Evolutionary conservation across 1,140 invertebrate genomes (phyloP).

Genomic region (Orius laevigatus): DNA sequence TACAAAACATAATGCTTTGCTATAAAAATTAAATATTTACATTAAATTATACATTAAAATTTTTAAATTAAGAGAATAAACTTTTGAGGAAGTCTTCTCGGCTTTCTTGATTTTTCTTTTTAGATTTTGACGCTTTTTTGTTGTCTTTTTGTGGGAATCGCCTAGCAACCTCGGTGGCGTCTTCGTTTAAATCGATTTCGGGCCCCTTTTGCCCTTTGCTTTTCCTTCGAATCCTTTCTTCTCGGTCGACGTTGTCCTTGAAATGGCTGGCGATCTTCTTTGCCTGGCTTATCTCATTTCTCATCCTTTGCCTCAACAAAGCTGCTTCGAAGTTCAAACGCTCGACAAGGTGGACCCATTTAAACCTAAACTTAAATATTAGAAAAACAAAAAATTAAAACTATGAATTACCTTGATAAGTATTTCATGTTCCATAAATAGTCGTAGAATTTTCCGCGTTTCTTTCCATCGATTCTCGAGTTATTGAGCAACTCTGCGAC

Average conservation of each 20-base stretch:
- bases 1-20: too few species aligned
- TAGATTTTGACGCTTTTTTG: too few species aligned
- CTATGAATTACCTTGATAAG: slow-evolving; percentile 44
- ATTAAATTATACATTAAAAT: too few species aligned
- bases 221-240: slow-evolving; percentile 17
- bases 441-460: slow-evolving; percentile 74
- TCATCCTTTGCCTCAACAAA: slow-evolving; percentile 66
- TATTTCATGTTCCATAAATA: slow-evolving; percentile 93
- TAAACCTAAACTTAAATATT: slow-evolving; percentile 46
- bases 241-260: slow-evolving; percentile 20
- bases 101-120: too few species aligned
- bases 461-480: slow-evolving; percentile 68
- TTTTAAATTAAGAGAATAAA: too few species aligned
- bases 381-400: slow-evolving; percentile 2
- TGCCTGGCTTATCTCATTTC: slow-evolving; percentile 76
- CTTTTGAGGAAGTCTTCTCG: too few species aligned
- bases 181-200: too few species aligned
- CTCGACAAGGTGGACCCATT: slow-evolving; percentile 89
- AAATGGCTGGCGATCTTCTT: slow-evolving; percentile 56
- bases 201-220: too few species aligned
- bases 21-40: too few species aligned
- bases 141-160: too few species aligned
- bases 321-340: slow-evolving; percentile 81
- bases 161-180: too few species aligned
- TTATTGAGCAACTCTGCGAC: slow-evolving; percentile 72